Percentiles rank a stretch among this genome's conserved stretches.
Conservation (phyloP, 2,797 vertebrate genomes). For the Mus caroli region DNA sequence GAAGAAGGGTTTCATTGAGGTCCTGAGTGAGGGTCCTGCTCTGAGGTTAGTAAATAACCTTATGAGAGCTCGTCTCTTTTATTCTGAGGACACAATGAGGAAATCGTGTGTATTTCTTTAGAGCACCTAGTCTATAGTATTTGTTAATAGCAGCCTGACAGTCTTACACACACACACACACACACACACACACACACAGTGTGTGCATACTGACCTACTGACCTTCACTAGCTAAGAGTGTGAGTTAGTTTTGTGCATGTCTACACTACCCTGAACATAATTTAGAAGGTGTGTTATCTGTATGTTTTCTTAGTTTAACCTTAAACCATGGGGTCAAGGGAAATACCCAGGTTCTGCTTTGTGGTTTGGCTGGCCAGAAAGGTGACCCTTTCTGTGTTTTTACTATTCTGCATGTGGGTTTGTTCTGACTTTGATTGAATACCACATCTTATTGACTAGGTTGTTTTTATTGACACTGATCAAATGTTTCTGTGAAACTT, state of each 20-base stretch:
- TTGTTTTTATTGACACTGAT: constrained; percentile 19
- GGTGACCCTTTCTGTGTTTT: constrained; percentile 24
- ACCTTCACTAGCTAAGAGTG: constrained; percentile 7
- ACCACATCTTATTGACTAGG: not conserved
- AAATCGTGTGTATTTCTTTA: not conserved
- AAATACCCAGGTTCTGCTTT: constrained; percentile 11
- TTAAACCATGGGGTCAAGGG: not conserved
- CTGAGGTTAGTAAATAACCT: not conserved
- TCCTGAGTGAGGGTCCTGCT: not conserved
- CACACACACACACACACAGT: no score
- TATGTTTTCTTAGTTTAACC: constrained; percentile 41
- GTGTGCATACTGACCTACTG: not conserved
- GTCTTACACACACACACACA: not conserved
- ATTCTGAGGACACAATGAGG: not conserved
- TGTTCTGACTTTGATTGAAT: constrained; percentile 58
- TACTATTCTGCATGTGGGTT: not conserved
- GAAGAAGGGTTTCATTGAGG: not conserved
- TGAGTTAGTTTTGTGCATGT: constrained; percentile 22
- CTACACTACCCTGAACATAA: not conserved
- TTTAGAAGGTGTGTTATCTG: not conserved
- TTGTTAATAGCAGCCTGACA: not conserved
- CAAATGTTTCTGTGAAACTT: not conserved
- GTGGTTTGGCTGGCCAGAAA: constrained; percentile 26
- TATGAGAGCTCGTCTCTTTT: not conserved
- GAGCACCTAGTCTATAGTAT: not conserved